Evolutionary conservation across 2,888 invertebrate species (phyloP).

Genomic region (Eretmocerus hayati): DNA sequence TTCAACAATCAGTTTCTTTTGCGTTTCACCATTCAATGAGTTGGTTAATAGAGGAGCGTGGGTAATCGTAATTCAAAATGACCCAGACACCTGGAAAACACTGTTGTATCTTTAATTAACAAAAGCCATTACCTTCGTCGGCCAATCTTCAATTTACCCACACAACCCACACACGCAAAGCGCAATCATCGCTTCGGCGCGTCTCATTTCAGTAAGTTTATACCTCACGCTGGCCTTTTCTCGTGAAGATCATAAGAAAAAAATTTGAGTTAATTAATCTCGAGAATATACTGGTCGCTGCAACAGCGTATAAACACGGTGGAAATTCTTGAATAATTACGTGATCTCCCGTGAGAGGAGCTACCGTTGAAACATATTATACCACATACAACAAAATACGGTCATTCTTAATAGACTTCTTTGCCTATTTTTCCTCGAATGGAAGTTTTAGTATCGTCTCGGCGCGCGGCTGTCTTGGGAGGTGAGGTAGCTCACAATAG

Average conservation of each 20-base stretch:
- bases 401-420: background rate
- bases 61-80: conserved; percentile 7
- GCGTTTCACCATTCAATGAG: too few species aligned
- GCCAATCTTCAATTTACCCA: conserved; percentile 13
- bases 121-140: conserved; percentile 1
- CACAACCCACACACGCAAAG: background rate
- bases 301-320: too few species aligned
- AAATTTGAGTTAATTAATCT: conserved; percentile 9
- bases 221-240: too few species aligned
- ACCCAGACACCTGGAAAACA: background rate
- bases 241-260: too few species aligned
- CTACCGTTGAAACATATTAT: too few species aligned
- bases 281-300: background rate
- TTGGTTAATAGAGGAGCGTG: too few species aligned
- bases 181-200: background rate
- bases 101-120: conserved; percentile 7
- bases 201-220: too few species aligned
- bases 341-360: background rate
- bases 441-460: too few species aligned
- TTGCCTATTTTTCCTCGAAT: too few species aligned
- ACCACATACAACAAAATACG: background rate
- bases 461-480: too few species aligned
- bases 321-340: conserved; percentile 9
- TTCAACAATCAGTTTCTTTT: too few species aligned
- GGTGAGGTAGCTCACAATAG: too few species aligned